A percentile compares a stretch with the other conserved stretches of the same genome.
These are phyloP conservation scores for Tromatobia lineatoria DNA, from an alignment of 2,888 invertebrate species.

Conservation along the genomic window DNA sequence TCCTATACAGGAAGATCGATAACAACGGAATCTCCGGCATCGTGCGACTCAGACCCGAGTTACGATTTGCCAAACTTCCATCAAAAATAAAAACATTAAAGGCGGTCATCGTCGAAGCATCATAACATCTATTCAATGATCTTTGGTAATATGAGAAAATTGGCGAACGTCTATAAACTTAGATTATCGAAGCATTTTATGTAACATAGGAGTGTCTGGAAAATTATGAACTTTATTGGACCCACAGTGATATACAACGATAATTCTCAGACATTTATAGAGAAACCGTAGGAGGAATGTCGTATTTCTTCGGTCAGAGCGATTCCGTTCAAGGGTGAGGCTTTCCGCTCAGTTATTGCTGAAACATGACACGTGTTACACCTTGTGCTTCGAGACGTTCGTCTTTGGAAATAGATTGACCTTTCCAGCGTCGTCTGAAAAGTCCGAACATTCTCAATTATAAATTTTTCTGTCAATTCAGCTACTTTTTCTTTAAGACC, in stretches of 20 bases:
- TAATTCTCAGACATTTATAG: constrained; percentile 34
- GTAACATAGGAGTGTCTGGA: neutral
- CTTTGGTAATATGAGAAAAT: neutral
- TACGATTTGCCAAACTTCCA: no score
- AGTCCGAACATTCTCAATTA: neutral
- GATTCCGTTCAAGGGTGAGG: neutral
- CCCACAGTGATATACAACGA: neutral
- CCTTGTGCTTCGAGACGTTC: constrained; percentile 15
- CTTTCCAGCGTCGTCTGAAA: constrained; percentile 30
- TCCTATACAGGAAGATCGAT: no score
- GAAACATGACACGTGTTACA: constrained; percentile 23
- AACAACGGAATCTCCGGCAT: no score
- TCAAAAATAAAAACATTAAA: no score
- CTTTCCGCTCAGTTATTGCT: constrained; percentile 10
- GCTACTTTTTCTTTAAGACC: no score
- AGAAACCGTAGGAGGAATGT: neutral
- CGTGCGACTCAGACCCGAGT: no score
- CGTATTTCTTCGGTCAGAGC: neutral
- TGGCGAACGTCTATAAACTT: neutral
- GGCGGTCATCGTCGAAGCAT: no score
- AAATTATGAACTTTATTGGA: neutral
- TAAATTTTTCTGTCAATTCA: neutral
- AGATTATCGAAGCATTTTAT: neutral
- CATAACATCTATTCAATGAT: no score
- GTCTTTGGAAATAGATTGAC: constrained; percentile 50